Evolutionary conservation across 2,797 vertebrate genomes (phyloP).

Genomic region (Sarcoramphus papa): DNA sequence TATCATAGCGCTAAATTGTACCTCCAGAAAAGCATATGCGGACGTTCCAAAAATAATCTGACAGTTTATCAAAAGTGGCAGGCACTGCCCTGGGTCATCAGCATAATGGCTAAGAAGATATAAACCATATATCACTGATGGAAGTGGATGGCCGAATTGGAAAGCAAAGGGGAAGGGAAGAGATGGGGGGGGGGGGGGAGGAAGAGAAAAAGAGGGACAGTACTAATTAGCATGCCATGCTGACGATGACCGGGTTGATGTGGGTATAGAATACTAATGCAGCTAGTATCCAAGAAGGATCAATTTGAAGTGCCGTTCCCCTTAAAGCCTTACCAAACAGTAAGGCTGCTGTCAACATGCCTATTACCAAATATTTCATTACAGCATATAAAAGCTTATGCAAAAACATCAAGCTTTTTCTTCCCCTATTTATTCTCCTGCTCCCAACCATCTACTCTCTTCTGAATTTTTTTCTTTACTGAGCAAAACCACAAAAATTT

Average conservation of each 20-base stretch:
- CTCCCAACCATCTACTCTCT: neutral
- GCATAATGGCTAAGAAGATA: conserved; percentile 15
- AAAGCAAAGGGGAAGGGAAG: neutral
- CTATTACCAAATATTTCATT: neutral
- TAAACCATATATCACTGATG: neutral
- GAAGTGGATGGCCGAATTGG: neutral
- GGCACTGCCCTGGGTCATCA: conserved; percentile 43
- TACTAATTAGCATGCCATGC: conserved; percentile 28
- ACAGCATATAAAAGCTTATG: neutral
- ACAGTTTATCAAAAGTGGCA: conserved; percentile 62
- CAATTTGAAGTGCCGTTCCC: neutral
- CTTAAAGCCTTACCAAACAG: neutral
- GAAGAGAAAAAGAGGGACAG: neutral
- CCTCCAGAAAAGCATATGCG: conserved; percentile 53
- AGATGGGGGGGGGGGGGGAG: neutral
- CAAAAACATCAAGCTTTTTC: neutral
- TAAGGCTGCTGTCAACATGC: neutral
- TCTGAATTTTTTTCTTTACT: neutral
- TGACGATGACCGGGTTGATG: neutral
- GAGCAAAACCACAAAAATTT: neutral
- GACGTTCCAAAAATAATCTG: conserved; percentile 60
- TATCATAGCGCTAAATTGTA: conserved; percentile 52
- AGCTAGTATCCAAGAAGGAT: neutral
- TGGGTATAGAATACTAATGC: conserved; percentile 40
- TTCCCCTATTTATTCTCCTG: neutral